Percentiles rank a stretch among this genome's conserved stretches.
Conservation (phyloP, 1,140 invertebrate genomes). For the Bombus sibiricus region DNA sequence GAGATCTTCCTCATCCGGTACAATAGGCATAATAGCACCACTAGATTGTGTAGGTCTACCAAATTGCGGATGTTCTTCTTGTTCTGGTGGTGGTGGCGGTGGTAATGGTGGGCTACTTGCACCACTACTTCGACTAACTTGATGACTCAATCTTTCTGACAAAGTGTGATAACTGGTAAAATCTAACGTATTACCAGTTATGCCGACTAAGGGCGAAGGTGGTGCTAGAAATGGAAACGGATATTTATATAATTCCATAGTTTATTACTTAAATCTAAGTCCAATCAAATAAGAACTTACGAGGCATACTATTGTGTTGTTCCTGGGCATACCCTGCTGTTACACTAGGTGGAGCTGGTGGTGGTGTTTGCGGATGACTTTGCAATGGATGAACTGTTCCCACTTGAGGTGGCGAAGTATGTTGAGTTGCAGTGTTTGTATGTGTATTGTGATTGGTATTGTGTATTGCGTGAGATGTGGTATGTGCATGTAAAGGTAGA, state of each 20-base stretch:
- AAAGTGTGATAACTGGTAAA: constrained; percentile 84
- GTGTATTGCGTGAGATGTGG: constrained; percentile 70
- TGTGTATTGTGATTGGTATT: constrained; percentile 79
- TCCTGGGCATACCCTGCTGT: constrained; percentile 83
- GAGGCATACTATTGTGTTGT: constrained; percentile 89
- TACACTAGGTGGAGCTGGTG: constrained; percentile 83
- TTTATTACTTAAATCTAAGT: neutral
- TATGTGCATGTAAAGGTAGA: constrained; percentile 85
- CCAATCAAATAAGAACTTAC: constrained; percentile 83
- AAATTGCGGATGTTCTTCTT: constrained; percentile 89
- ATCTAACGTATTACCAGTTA: constrained; percentile 81
- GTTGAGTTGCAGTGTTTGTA: constrained; percentile 79
- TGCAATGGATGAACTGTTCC: constrained; percentile 83
- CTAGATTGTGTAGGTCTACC: constrained; percentile 84
- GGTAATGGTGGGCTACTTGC: constrained; percentile 89
- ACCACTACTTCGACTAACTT: constrained; percentile 84
- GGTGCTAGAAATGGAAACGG: constrained; percentile 84
- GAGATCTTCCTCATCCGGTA: constrained; percentile 92
- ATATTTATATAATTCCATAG: neutral
- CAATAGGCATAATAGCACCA: constrained; percentile 89
- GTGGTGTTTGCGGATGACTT: constrained; percentile 87
- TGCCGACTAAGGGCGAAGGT: constrained; percentile 89
- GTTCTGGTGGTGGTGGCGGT: constrained; percentile 91
- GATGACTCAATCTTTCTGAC: constrained; percentile 84
- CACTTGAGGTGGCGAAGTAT: constrained; percentile 84